A percentile compares a stretch with the other conserved stretches of the same genome.
Conservation (phyloP, 2,888 invertebrate species). For the Ichneumoninae sp. region DNA sequence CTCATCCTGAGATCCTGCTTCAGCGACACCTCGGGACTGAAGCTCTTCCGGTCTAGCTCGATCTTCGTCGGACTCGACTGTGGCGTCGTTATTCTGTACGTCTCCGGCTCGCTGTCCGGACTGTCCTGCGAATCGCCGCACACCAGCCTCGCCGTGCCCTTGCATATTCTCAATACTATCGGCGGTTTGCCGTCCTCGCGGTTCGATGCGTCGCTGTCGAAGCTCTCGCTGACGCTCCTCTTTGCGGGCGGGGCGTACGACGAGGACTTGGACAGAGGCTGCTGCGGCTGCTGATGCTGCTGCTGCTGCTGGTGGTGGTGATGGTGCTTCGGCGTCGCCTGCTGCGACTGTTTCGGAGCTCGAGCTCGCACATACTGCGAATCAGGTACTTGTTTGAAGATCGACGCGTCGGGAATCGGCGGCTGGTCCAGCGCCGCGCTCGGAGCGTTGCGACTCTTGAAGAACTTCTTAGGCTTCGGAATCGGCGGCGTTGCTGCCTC, state of each 20-base stretch:
- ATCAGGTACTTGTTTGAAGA: slow-evolving; percentile 82
- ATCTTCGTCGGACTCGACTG: slow-evolving; percentile 75
- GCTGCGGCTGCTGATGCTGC: slow-evolving; percentile 76
- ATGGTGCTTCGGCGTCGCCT: slow-evolving; percentile 71
- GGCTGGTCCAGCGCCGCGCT: slow-evolving; percentile 81
- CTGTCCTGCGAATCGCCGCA: slow-evolving; percentile 81
- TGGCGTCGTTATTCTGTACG: slow-evolving; percentile 79
- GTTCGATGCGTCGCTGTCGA: slow-evolving; percentile 73
- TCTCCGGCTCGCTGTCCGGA: slow-evolving; percentile 76
- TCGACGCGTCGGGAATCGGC: slow-evolving; percentile 74
- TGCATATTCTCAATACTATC: slow-evolving; percentile 94
- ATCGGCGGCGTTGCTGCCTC: slow-evolving; percentile 86
- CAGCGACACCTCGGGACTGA: slow-evolving; percentile 69
- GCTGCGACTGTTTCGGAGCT: slow-evolving; percentile 68
- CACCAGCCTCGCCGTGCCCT: slow-evolving; percentile 87
- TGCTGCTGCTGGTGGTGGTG: slow-evolving; percentile 69
- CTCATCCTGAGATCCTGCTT: slow-evolving; percentile 70
- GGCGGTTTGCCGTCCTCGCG: slow-evolving; percentile 88
- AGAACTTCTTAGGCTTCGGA: slow-evolving; percentile 94
- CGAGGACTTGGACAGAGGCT: slow-evolving; percentile 80
- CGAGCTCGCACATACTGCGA: slow-evolving; percentile 78
- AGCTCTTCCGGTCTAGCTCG: slow-evolving; percentile 74
- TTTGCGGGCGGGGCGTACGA: slow-evolving; percentile 84
- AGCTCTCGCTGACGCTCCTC: slow-evolving; percentile 78
- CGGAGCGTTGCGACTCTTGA: slow-evolving; percentile 93